Percentiles rank a stretch among this genome's conserved stretches.
phyloP scores from a whole-genome alignment of 2,888 invertebrate species.

The Meta bourneti region DNA sequence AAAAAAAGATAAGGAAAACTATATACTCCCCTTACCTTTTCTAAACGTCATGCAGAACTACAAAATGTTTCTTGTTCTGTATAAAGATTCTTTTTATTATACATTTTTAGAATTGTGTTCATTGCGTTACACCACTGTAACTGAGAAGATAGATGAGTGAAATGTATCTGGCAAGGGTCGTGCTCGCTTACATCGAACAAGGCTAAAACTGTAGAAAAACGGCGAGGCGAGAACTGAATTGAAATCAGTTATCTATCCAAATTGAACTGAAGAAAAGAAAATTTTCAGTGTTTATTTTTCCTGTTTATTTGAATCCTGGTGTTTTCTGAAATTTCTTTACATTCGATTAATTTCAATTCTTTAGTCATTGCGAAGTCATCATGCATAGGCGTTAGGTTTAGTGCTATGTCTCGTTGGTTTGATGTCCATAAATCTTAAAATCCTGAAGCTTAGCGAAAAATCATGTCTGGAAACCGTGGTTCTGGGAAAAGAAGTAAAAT shows the following conservation, averaged over 20 bases:
- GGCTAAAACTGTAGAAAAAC: constrained; percentile 20
- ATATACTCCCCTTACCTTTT: too few species aligned
- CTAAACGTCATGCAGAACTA: not conserved
- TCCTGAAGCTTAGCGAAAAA: not conserved
- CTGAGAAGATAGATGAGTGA: too few species aligned
- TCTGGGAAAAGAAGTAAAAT: constrained; percentile 1
- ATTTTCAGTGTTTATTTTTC: constrained; percentile 18
- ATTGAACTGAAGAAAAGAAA: constrained; percentile 63
- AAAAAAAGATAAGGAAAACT: too few species aligned
- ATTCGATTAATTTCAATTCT: not conserved
- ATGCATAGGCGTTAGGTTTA: constrained; percentile 46
- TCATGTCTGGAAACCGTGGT: constrained; percentile 14
- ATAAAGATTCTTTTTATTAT: not conserved
- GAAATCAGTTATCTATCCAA: constrained; percentile 67
- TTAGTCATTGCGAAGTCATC: not conserved
- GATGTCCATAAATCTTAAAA: not conserved
- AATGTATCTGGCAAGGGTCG: constrained; percentile 24
- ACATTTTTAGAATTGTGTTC: too few species aligned
- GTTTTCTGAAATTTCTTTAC: not conserved
- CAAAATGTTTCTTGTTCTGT: not conserved
- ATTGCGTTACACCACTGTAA: too few species aligned
- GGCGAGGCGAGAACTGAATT: constrained; percentile 65
- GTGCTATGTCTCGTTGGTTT: not conserved
- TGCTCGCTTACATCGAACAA: not conserved
- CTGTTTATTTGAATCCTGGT: constrained; percentile 34